Percentiles rank a stretch among this genome's conserved stretches.
These are phyloP conservation scores for Oasisia sp. DNA, from an alignment of 2,888 invertebrate species.

Conservation along the genomic window DNA sequence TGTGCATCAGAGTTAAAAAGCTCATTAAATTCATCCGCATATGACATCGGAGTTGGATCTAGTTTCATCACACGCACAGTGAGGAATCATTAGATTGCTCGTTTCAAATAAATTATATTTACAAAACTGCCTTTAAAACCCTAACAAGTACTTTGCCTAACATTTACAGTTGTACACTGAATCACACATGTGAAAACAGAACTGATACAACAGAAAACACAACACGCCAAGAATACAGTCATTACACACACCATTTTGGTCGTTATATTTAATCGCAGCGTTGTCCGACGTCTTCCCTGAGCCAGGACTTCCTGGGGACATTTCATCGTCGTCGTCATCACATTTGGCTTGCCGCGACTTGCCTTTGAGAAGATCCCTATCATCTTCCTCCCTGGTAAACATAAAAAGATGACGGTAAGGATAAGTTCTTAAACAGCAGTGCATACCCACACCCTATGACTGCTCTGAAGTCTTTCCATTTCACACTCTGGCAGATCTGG, in stretches of 20 bases:
- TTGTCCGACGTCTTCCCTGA: neutral
- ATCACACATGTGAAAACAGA: neutral
- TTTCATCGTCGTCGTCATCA: conserved; percentile 33
- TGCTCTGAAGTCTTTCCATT: no score
- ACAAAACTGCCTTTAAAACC: no score
- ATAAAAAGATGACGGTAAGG: neutral
- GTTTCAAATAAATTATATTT: no score
- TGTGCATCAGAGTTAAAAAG: conserved; percentile 24
- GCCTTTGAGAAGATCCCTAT: neutral
- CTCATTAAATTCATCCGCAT: conserved; percentile 20
- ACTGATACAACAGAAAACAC: neutral
- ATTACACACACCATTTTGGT: neutral
- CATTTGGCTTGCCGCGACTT: neutral
- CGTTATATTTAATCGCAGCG: neutral
- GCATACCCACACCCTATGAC: no score
- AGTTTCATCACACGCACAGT: neutral
- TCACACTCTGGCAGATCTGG: no score
- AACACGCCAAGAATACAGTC: neutral
- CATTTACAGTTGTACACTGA: neutral
- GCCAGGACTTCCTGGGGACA: neutral
- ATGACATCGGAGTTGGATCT: conserved; percentile 5
- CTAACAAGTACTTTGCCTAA: no score
- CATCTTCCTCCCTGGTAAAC: neutral
- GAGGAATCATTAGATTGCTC: neutral
- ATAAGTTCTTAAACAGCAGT: no score